Conservation (phyloP, 2,888 invertebrate genomes). For the Platycheirus albimanus region DNA sequence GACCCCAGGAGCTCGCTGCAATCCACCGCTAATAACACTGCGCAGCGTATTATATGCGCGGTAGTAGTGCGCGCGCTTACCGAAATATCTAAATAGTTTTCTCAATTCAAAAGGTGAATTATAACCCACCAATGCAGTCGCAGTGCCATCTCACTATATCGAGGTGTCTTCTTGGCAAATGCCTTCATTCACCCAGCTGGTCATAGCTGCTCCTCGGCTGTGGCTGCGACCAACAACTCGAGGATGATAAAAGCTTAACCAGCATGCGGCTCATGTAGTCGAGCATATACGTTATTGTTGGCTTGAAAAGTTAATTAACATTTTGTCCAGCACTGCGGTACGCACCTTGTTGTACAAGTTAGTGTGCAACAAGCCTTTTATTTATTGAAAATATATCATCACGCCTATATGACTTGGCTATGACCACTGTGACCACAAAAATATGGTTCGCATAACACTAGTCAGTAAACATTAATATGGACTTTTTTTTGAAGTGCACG, state of each 20-base stretch:
- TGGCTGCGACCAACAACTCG: conserved; percentile 20
- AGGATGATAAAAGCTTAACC: conserved; percentile 70
- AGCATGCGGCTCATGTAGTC: conserved; percentile 75
- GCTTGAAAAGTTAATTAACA: conserved; percentile 83
- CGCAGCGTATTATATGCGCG: conserved; percentile 61
- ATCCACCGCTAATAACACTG: conserved; percentile 67
- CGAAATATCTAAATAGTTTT: conserved; percentile 74
- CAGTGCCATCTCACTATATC: too few species aligned
- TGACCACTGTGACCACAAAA: conserved; percentile 46
- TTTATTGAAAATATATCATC: conserved; percentile 74
- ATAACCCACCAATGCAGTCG: conserved; percentile 46
- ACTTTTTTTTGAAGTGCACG: conserved; percentile 43
- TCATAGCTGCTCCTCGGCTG: conserved; percentile 21
- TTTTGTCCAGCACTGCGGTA: conserved; percentile 77
- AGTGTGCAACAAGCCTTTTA: conserved; percentile 72
- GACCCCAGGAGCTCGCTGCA: conserved; percentile 70
- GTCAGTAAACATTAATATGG: conserved; percentile 19
- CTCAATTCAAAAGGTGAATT: conserved; percentile 71
- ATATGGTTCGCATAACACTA: conserved; percentile 35
- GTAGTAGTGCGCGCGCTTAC: conserved; percentile 68
- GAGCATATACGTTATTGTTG: conserved; percentile 83
- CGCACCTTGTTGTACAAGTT: conserved; percentile 61
- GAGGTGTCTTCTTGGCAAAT: conserved; percentile 71
- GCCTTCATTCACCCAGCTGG: conserved; percentile 65
- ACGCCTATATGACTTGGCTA: conserved; percentile 54